These are phyloP conservation scores for Thalassophryne amazonica DNA, from an alignment of 2,797 vertebrate species.

Conservation along the genomic window DNA sequence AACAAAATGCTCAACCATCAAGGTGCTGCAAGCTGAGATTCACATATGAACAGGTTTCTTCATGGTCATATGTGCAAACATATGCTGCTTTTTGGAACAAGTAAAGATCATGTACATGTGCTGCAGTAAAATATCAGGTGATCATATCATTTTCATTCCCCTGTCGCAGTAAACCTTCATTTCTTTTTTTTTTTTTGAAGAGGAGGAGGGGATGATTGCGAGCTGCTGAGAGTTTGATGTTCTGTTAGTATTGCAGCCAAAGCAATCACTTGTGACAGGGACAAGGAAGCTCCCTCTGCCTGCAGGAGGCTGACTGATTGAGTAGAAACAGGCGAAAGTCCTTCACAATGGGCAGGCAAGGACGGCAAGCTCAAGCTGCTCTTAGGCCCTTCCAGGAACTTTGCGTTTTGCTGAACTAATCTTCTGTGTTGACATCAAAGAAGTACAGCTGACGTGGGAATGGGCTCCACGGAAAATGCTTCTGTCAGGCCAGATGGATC, in stretches of 20 bases:
- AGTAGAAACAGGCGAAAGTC: slow-evolving; percentile 60
- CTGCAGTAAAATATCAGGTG: not conserved
- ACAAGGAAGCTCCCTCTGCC: slow-evolving; percentile 67
- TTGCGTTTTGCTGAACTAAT: slow-evolving; percentile 56
- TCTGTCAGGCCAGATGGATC: slow-evolving; percentile 51
- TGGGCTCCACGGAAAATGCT: slow-evolving; percentile 46
- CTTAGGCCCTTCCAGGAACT: slow-evolving; percentile 43
- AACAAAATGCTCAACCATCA: not conserved
- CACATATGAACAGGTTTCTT: too few relatives aligned
- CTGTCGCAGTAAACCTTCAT: too few relatives aligned
- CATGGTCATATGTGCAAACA: not conserved
- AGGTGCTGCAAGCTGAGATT: too few relatives aligned
- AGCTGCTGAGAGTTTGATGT: slow-evolving; percentile 56
- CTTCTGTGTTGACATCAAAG: slow-evolving; percentile 51
- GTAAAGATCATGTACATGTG: not conserved
- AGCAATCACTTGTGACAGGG: slow-evolving; percentile 71
- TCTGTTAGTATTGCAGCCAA: slow-evolving; percentile 49
- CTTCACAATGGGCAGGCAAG: slow-evolving; percentile 64
- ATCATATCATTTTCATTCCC: slow-evolving; percentile 36
- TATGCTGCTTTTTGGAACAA: not conserved
- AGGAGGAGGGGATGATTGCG: slow-evolving; percentile 62
- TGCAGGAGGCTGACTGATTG: slow-evolving; percentile 76
- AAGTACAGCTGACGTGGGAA: slow-evolving; percentile 36
- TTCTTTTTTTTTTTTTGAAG: too few relatives aligned
- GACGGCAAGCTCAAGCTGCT: slow-evolving; percentile 34